phyloP scores from a whole-genome alignment of 2,888 invertebrate genomes.

The Ornithoptera alexandrae region DNA sequence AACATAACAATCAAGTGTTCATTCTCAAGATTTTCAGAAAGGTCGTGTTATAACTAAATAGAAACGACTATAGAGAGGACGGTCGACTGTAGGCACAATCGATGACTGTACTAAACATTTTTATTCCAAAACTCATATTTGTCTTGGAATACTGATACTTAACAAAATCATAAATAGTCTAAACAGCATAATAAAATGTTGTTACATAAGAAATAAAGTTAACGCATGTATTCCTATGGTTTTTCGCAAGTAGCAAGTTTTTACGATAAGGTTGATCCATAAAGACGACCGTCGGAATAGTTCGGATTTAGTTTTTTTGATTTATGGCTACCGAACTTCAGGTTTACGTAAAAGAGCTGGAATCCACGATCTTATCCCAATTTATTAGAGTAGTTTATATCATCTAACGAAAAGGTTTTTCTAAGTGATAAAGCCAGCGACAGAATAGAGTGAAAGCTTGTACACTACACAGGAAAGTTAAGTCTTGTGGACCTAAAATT shows the following conservation, averaged over 20 bases:
- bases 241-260: conserved; percentile 14
- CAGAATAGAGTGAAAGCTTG: background rate
- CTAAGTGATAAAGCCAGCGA: background rate
- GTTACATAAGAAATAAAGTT: background rate
- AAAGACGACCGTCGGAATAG: conserved; percentile 9
- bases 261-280: conserved; percentile 9
- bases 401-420: background rate
- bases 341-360: conserved; percentile 5
- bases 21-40: too few relatives aligned
- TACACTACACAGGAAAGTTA: too few relatives aligned
- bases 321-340: conserved; percentile 13
- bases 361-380: conserved; percentile 9
- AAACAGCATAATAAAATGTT: conserved; percentile 4
- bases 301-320: conserved; percentile 22
- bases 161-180: conserved; percentile 2
- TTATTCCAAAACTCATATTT: background rate
- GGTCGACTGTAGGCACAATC: too few relatives aligned
- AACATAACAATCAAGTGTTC: too few relatives aligned
- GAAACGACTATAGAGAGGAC: too few relatives aligned
- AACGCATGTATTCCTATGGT: conserved; percentile 9
- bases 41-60: too few relatives aligned
- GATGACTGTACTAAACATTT: too few relatives aligned
- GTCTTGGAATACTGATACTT: background rate
- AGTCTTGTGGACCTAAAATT: background rate
- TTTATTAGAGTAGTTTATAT: conserved; percentile 11